These are phyloP conservation scores for Crypturellus tataupa DNA, from an alignment of 2,797 vertebrate genomes.

Conservation along the genomic window DNA sequence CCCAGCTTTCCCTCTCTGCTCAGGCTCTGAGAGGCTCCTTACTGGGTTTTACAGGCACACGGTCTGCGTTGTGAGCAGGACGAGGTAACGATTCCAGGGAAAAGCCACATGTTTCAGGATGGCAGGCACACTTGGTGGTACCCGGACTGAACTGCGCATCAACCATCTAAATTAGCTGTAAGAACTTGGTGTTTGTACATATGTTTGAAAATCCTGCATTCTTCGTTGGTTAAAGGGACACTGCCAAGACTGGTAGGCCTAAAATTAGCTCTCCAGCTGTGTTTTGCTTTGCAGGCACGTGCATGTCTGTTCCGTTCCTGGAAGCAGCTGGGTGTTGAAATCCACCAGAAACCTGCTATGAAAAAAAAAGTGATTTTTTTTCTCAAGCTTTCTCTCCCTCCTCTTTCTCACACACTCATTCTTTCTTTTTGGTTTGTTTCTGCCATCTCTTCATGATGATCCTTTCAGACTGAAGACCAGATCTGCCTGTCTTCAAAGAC, in stretches of 20 bases:
- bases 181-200: constrained; percentile 23
- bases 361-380: constrained; percentile 41
- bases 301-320: constrained; percentile 73
- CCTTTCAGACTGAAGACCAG: constrained; percentile 7
- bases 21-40: background rate
- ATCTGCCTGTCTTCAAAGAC: background rate
- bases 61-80: background rate
- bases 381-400: constrained; percentile 6
- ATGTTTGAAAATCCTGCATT: background rate
- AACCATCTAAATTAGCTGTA: background rate
- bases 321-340: constrained; percentile 73
- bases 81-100: background rate
- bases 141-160: background rate
- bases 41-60: background rate
- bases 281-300: constrained; percentile 80
- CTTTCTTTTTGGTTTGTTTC: background rate
- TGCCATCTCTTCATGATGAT: background rate
- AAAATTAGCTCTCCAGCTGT: constrained; percentile 83
- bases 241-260: constrained; percentile 73
- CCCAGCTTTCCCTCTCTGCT: background rate
- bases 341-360: constrained; percentile 66
- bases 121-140: background rate
- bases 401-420: background rate
- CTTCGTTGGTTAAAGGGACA: constrained; percentile 62
- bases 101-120: background rate